Base-by-base conservation (phyloP, 2,797 vertebrate genomes). In the Lacerta agilis region DNA sequence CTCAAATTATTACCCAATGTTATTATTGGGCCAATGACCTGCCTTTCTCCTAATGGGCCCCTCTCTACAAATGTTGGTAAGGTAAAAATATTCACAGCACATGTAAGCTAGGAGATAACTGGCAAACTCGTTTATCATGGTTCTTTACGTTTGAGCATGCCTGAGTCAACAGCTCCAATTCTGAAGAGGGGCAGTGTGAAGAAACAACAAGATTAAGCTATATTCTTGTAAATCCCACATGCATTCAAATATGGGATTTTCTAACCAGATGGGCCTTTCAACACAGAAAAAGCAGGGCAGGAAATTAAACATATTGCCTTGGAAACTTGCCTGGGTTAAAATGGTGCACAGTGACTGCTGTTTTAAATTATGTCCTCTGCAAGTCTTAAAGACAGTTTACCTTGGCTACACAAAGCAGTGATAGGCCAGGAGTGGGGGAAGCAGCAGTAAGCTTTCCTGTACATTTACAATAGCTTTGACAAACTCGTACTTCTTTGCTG, bases 351-450 rank as follows among this genome's bases (percentile, higher is more conserved):
- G 64, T 17, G 38, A 66, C 71, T 69, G 61, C 71, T 81, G 77
- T 36, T 87, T 80, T 67, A 87, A 87, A 81, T 90, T 82, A 90
- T 69, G 78, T 71, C 45, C 64, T 85, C 43, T 77, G 36, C 71
- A 77, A 82, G 64, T 90, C 86, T 84, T 90, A 49, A 90, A 49
- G 27, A 55, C 33, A 41, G 55, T 67, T 75, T 78, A 79, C 76
- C 86, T 88, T 45, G 61, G 29, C 82, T 76, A 45, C n/a, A 38
- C 36, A 71, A 29, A 76, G 58, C 45, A 67, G 71, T 25, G 43
- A n/a, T 81, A 80, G 66, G 76, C n/a, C 76, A 71, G 72, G 77
- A 13, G 2, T 36, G 33, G 36, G 15, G 5, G 3, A 13, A 23
- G 73, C 38, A 18, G 29, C 72, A 38, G 49, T 33, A 23, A 69